Conservation (phyloP, 2,797 vertebrate genomes). For the Ataeniobius toweri region DNA sequence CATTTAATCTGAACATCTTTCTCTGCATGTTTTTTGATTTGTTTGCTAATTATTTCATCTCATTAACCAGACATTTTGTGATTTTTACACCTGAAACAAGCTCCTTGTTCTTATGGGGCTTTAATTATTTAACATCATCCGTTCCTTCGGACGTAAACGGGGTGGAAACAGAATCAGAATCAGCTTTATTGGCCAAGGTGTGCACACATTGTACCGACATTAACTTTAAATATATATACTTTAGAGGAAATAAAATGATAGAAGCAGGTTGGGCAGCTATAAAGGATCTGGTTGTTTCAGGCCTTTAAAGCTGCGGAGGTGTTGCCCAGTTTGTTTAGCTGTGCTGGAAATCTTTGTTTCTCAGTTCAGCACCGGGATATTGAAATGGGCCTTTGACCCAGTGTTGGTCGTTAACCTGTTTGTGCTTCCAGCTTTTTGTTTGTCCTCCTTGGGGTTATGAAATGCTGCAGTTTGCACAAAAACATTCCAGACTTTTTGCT, state of each 20-base stretch:
- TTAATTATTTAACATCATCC: background rate
- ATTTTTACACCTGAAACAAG: background rate
- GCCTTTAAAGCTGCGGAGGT: no score
- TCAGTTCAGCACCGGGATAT: background rate
- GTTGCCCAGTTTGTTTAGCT: background rate
- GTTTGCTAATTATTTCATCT: background rate
- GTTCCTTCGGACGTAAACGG: background rate
- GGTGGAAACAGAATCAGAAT: background rate
- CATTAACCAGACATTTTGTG: background rate
- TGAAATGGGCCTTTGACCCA: conserved; percentile 37
- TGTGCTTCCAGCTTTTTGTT: conserved; percentile 4
- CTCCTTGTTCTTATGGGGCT: no score
- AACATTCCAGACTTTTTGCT: background rate
- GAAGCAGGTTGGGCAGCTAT: no score
- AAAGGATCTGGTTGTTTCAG: no score
- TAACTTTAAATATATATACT: background rate
- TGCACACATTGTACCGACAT: no score
- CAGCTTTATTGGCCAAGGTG: background rate
- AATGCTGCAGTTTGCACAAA: background rate
- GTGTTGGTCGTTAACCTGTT: conserved; percentile 42
- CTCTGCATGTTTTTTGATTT: background rate
- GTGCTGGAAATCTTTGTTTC: background rate
- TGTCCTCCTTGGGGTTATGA: background rate
- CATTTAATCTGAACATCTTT: background rate
- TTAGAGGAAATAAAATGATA: background rate